Evolutionary conservation across 2,797 vertebrate species (phyloP).

Genomic region (Tapera naevia): DNA sequence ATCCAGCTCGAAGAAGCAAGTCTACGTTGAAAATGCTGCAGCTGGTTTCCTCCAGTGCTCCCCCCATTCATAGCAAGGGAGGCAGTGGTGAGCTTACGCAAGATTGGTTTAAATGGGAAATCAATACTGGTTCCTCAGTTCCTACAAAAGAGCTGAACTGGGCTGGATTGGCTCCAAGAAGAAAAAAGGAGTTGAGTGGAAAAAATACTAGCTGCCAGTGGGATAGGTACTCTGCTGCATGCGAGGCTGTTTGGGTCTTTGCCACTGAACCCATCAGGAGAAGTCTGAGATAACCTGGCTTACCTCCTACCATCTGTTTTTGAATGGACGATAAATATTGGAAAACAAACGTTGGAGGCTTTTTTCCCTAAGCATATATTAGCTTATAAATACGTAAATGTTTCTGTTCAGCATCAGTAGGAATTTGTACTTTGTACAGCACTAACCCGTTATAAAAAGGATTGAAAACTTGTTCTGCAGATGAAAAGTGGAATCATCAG

Average conservation of each 20-base stretch:
- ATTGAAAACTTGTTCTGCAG: conserved; percentile 40
- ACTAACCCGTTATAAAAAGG: conserved; percentile 36
- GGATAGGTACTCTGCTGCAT: conserved; percentile 23
- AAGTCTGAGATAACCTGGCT: conserved; percentile 50
- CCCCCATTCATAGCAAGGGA: conserved; percentile 31
- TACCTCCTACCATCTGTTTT: conserved; percentile 59
- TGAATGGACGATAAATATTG: conserved; percentile 47
- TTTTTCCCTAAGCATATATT: not conserved
- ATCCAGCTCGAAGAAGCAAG: conserved; percentile 49
- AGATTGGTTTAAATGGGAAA: conserved; percentile 69
- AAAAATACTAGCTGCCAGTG: conserved; percentile 39
- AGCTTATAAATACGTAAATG: conserved; percentile 42
- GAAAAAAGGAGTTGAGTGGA: conserved; percentile 54
- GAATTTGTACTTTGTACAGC: conserved; percentile 12
- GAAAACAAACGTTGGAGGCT: conserved; percentile 45
- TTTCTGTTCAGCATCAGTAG: conserved; percentile 51
- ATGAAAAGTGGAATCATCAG: conserved; percentile 33
- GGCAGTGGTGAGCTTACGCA: conserved; percentile 33
- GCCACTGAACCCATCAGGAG: conserved; percentile 53
- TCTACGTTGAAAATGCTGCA: conserved; percentile 55
- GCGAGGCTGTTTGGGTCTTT: conserved; percentile 37
- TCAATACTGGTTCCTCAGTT: conserved; percentile 59
- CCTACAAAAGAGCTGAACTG: conserved; percentile 67
- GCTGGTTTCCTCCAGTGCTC: conserved; percentile 51
- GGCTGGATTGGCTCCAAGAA: conserved; percentile 56